Percentiles rank a stretch among this genome's conserved stretches.
These are phyloP conservation scores for Sebastes aleutianus DNA, from an alignment of 2,797 vertebrate species.

Conservation along the genomic window DNA sequence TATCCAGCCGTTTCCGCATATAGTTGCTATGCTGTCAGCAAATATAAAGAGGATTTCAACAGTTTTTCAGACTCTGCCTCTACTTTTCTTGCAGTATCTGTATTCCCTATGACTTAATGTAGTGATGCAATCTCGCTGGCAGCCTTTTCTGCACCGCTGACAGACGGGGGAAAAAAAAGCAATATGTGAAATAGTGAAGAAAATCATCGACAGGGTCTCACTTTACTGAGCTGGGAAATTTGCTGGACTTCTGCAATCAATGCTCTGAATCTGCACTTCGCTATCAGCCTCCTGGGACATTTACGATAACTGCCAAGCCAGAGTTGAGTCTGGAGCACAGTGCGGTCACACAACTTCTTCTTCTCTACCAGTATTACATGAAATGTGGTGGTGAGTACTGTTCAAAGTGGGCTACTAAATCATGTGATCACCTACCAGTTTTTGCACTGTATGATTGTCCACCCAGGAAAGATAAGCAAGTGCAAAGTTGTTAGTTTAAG, in stretches of 20 bases:
- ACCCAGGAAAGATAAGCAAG: neutral
- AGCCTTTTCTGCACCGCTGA: conserved; percentile 30
- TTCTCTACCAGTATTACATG: neutral
- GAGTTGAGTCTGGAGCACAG: conserved; percentile 1
- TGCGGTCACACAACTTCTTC: neutral
- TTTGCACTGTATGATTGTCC: neutral
- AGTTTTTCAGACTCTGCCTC: neutral
- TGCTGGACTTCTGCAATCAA: conserved; percentile 70
- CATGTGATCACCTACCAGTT: neutral
- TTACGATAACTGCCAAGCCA: conserved; percentile 41
- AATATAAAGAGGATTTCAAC: neutral
- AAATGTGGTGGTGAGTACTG: neutral
- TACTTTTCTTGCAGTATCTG: conserved; percentile 5
- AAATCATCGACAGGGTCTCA: conserved; percentile 70
- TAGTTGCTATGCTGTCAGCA: neutral
- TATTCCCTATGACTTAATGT: conserved; percentile 26
- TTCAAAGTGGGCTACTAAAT: neutral
- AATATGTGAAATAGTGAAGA: conserved; percentile 59
- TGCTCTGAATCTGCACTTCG: conserved; percentile 61
- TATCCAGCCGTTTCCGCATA: neutral
- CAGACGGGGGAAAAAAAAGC: conserved; percentile 35
- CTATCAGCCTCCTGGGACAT: conserved; percentile 61
- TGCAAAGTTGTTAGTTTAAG: neutral
- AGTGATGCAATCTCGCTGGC: conserved; percentile 48
- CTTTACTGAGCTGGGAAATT: conserved; percentile 76